These are phyloP conservation scores for Cremastinae sp. DNA, from an alignment of 2,888 invertebrate genomes.

Conservation along the genomic window DNA sequence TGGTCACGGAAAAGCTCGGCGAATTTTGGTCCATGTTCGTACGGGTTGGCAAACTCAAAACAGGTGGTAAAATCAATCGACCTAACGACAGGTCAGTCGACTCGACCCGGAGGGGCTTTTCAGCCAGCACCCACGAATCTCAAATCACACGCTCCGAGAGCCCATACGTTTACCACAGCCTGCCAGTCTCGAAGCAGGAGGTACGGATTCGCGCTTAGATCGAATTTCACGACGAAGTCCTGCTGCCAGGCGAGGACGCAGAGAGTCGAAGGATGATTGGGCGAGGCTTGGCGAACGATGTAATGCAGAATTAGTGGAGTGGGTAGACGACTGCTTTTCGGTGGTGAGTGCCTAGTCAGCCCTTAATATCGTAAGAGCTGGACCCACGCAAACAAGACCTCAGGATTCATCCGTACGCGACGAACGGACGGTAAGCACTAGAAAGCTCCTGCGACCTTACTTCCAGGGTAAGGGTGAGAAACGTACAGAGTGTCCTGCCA, in stretches of 20 bases:
- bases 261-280: conserved; percentile 40
- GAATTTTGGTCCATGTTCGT: too few species aligned
- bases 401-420: conserved; percentile 59
- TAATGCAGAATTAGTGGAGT: conserved; percentile 21
- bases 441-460: conserved; percentile 67
- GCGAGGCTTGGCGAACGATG: conserved; percentile 40
- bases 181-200: conserved; percentile 26
- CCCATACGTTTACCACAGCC: conserved; percentile 21
- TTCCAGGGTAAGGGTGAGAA: conserved; percentile 29
- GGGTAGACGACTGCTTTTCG: conserved; percentile 59
- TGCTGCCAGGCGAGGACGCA: conserved; percentile 44
- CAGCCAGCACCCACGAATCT: conserved; percentile 39
- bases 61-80: conserved; percentile 78
- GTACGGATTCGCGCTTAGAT: conserved; percentile 34
- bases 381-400: conserved; percentile 77
- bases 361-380: conserved; percentile 80
- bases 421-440: conserved; percentile 75
- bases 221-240: conserved; percentile 41
- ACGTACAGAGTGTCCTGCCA: neutral
- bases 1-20: too few species aligned
- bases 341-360: conserved; percentile 78
- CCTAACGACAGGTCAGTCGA: conserved; percentile 72
- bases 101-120: conserved; percentile 56
- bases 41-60: conserved; percentile 45
- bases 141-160: conserved; percentile 51